Percentiles rank a stretch among this genome's conserved stretches.
These are phyloP conservation scores for Aselliscus stoliczkanus DNA, from an alignment of 2,797 vertebrate species.

Conservation along the genomic window DNA sequence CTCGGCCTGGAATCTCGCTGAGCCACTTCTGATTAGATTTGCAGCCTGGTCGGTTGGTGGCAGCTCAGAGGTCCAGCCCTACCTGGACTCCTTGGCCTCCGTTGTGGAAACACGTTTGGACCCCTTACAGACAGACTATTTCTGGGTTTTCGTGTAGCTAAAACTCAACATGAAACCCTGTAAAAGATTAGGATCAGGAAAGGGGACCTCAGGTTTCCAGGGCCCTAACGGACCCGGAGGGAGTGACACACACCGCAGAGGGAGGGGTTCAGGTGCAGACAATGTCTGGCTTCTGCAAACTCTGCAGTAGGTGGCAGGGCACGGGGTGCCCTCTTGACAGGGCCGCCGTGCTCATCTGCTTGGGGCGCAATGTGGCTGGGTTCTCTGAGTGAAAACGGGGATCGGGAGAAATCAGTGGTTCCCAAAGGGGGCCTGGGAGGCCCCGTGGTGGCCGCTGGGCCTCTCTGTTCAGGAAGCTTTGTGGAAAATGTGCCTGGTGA, in stretches of 20 bases:
- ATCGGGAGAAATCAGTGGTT: neutral
- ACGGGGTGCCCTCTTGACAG: neutral
- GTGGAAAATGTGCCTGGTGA: neutral
- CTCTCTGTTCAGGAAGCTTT: neutral
- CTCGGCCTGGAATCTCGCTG: neutral
- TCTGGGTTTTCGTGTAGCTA: neutral
- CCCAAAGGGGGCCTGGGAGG: neutral
- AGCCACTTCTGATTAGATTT: accelerated
- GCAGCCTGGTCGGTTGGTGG: too few species aligned
- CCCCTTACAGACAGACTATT: neutral
- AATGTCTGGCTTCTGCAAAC: neutral
- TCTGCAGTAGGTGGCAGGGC: neutral
- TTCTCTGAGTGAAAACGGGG: neutral
- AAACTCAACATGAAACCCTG: too few species aligned
- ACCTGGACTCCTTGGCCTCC: neutral
- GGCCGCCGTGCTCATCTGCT: neutral
- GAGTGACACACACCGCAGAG: neutral
- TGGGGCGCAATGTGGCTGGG: too few species aligned
- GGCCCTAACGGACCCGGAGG: too few species aligned
- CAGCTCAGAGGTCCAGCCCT: too few species aligned
- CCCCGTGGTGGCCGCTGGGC: neutral
- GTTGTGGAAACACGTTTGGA: neutral
- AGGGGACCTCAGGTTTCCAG: too few species aligned
- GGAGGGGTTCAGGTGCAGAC: neutral
- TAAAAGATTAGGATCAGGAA: too few species aligned